These are phyloP conservation scores for Chaetodon trifasciatus DNA, from an alignment of 2,797 vertebrate species.

Conservation along the genomic window DNA sequence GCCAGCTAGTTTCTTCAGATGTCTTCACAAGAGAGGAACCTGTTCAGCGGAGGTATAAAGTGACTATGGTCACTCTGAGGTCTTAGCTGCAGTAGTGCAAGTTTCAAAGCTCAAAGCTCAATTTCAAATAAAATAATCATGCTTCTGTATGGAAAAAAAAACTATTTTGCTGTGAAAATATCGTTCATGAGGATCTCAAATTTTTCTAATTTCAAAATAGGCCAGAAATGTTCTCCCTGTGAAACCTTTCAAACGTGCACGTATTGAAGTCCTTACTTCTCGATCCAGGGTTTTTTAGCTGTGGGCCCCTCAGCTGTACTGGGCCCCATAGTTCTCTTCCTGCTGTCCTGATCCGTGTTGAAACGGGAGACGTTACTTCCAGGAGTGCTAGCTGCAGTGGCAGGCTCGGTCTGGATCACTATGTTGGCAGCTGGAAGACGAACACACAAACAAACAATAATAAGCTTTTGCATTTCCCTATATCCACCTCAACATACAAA, in stretches of 20 bases:
- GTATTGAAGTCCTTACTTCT: constrained; percentile 87
- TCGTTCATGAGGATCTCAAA: not conserved
- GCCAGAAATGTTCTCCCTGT: not conserved
- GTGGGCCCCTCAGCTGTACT: constrained; percentile 85
- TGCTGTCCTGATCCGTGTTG: constrained; percentile 90
- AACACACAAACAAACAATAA: not conserved
- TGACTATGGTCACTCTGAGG: not conserved
- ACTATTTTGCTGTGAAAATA: not conserved
- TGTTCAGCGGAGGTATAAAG: not conserved
- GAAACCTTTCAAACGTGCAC: too few species aligned
- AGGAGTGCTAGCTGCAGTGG: constrained; percentile 83
- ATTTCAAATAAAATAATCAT: not conserved
- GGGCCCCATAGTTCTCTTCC: constrained; percentile 89
- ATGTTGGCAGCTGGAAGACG: constrained; percentile 92
- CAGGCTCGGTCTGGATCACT: constrained; percentile 94
- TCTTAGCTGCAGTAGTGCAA: not conserved
- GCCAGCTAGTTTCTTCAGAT: constrained; percentile 21
- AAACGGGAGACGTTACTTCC: constrained; percentile 88
- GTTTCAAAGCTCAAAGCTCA: not conserved
- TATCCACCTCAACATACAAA: not conserved
- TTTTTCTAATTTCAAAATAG: not conserved
- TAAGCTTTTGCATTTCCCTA: not conserved
- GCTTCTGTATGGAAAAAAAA: not conserved
- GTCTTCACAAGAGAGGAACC: constrained; percentile 21
- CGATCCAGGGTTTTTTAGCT: constrained; percentile 94